Percentiles rank a stretch among this genome's conserved stretches.
These are phyloP conservation scores for Tragelaphus eurycerus DNA, from an alignment of 2,797 vertebrate genomes.

Conservation along the genomic window DNA sequence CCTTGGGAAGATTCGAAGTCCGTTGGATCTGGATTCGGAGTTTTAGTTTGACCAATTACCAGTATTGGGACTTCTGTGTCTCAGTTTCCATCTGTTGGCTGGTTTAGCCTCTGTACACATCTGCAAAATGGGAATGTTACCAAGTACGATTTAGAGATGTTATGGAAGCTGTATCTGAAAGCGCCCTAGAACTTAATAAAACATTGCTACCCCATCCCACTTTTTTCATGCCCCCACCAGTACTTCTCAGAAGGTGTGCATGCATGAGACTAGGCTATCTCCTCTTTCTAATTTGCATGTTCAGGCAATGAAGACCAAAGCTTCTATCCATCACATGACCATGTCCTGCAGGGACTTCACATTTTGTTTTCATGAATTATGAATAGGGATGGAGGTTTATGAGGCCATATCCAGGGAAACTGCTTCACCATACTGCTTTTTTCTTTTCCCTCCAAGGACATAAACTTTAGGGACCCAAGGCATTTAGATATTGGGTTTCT, in stretches of 20 bases:
- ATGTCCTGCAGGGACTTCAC: not conserved
- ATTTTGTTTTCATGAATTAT: not conserved
- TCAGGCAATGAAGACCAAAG: not conserved
- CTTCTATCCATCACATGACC: not conserved
- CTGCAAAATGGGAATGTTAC: not conserved
- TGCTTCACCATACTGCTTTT: not conserved
- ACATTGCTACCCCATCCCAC: not conserved
- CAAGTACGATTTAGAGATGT: not conserved
- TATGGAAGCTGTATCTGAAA: not conserved
- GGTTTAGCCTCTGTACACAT: not conserved
- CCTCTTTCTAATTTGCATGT: not conserved
- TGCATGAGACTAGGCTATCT: accelerated
- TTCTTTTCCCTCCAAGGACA: not conserved
- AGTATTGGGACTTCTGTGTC: not conserved
- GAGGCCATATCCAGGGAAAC: not conserved
- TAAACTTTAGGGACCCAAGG: not conserved
- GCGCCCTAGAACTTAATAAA: not conserved
- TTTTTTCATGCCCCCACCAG: accelerated
- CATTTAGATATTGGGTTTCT: not conserved
- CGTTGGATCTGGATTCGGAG: not conserved
- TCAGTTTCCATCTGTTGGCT: not conserved
- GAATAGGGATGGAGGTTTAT: accelerated
- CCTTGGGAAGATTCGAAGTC: not conserved
- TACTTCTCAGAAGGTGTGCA: accelerated
- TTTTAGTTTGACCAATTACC: not conserved